A percentile compares a stretch with the other conserved stretches of the same genome.
These are phyloP conservation scores for Benthosema pterotum DNA, from an alignment of 2,797 vertebrate genomes.

Conservation along the genomic window DNA sequence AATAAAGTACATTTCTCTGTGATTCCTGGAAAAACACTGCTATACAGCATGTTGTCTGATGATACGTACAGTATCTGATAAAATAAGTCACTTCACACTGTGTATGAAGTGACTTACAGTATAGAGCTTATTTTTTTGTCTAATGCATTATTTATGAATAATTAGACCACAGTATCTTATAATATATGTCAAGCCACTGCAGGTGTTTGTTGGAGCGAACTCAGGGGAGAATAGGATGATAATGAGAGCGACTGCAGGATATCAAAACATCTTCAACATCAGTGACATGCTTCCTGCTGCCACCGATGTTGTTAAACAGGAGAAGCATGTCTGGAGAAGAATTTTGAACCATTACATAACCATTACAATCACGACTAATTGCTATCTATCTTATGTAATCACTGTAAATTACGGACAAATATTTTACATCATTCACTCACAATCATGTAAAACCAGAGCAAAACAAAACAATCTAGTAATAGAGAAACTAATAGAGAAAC, in stretches of 20 bases:
- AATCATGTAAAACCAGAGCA: background rate
- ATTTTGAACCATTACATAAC: background rate
- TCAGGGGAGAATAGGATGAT: slow-evolving; percentile 42
- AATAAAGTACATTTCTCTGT: slow-evolving; percentile 34
- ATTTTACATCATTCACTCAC: background rate
- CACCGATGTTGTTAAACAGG: background rate
- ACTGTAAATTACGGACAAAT: background rate
- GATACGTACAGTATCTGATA: too few species aligned
- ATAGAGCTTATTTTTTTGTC: slow-evolving; percentile 20
- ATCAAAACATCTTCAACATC: slow-evolving; percentile 42
- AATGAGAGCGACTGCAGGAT: slow-evolving; percentile 54
- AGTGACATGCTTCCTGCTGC: slow-evolving; percentile 20
- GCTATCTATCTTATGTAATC: too few species aligned
- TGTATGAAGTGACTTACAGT: slow-evolving; percentile 29
- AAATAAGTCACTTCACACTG: background rate
- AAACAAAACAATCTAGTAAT: background rate
- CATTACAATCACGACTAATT: too few species aligned
- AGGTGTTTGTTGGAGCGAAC: slow-evolving; percentile 51
- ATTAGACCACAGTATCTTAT: slow-evolving; percentile 55
- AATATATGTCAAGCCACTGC: slow-evolving; percentile 55
- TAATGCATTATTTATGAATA: slow-evolving; percentile 58
- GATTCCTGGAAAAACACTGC: slow-evolving; percentile 14
- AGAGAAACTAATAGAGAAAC: too few species aligned
- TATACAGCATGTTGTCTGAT: slow-evolving; percentile 1
- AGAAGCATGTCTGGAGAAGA: background rate